These are phyloP conservation scores for Colletes collaris DNA, from an alignment of 2,888 invertebrate species.

Conservation along the genomic window DNA sequence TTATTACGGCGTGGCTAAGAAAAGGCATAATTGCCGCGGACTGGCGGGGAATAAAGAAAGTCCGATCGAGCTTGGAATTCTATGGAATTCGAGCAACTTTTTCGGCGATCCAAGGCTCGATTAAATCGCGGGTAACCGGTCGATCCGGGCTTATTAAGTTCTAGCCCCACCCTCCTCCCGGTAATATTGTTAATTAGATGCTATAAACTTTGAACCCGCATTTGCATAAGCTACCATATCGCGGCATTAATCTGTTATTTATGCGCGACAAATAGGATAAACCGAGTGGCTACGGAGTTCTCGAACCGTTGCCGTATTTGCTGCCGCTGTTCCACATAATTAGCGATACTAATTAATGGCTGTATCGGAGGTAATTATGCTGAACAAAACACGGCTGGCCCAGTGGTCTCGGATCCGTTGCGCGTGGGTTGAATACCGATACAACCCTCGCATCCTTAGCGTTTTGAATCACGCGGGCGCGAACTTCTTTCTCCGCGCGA, in stretches of 20 bases:
- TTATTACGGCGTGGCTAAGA: constrained; percentile 41
- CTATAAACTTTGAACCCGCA: constrained; percentile 74
- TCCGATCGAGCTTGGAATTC: background rate
- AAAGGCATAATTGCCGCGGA: constrained; percentile 35
- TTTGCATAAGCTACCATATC: constrained; percentile 72
- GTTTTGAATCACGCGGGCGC: constrained; percentile 30
- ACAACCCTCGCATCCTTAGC: background rate
- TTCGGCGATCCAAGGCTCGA: background rate
- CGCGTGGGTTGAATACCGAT: constrained; percentile 23
- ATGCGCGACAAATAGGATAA: constrained; percentile 68
- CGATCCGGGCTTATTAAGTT: constrained; percentile 55
- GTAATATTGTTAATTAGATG: constrained; percentile 72
- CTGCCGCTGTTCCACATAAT: constrained; percentile 70
- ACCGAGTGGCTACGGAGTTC: constrained; percentile 31
- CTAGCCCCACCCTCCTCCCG: background rate
- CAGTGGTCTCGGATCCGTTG: constrained; percentile 10
- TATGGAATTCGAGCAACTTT: too few relatives aligned
- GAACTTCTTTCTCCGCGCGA: constrained; percentile 12
- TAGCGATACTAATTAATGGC: constrained; percentile 76
- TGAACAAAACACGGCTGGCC: constrained; percentile 52
- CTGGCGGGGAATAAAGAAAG: background rate
- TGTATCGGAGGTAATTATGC: constrained; percentile 64
- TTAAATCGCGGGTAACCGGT: constrained; percentile 33
- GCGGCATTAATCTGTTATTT: constrained; percentile 69
- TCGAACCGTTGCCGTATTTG: constrained; percentile 34